Evolutionary conservation across 1,140 invertebrate species (phyloP), one percentile per base, ranked within the genome.

Genomic region (Drosophila kepulauana): DNA sequence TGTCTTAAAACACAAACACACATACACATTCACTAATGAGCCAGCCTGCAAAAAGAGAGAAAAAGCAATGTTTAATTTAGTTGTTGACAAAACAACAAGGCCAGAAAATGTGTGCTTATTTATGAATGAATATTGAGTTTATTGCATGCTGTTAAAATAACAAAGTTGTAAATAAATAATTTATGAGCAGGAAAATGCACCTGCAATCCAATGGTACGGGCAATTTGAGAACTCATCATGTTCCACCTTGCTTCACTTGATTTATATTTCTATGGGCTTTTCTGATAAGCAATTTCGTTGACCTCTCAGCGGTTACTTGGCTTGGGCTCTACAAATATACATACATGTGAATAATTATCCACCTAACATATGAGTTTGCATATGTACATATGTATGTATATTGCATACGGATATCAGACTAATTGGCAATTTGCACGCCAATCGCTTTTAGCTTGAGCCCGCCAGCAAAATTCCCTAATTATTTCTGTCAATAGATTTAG

Each of bases 1-100:
- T 48, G 8, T 15, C 43, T 30, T 33, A 25, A 41, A 25, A 33
- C 49, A 46, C 56, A 20, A 20, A 68, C 56, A 33, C 33, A 69
- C 30, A 80, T 52, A 62, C 33, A 69, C 30, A 62, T 71, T 70
- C 66, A 13, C 68, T 63, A 62, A 61, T 76, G 62, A 70, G 33
- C 11, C 80, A 46, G 70, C 48, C 71, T 63, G 43, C 43, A 65
- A 57, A 65, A 54, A 81, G 67, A 71, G 49, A 49, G 54, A 51
- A 46, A 58, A 59, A 13, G 67, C 33, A 78, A 84, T 74, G 71
- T 87, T 78, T 88, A 78, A 84, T 88, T 87, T 84, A 84, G 84
- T 87, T 87, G 84, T 78, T 79, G 82, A 85, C 78, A 81, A 75
- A 77, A 54, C 41, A 48, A 33, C 20, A 35, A 16, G 41, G n/a